Evolutionary conservation across 2,113 vertebrate species (phyloP).

Genomic region (Hoplias malabaricus): DNA sequence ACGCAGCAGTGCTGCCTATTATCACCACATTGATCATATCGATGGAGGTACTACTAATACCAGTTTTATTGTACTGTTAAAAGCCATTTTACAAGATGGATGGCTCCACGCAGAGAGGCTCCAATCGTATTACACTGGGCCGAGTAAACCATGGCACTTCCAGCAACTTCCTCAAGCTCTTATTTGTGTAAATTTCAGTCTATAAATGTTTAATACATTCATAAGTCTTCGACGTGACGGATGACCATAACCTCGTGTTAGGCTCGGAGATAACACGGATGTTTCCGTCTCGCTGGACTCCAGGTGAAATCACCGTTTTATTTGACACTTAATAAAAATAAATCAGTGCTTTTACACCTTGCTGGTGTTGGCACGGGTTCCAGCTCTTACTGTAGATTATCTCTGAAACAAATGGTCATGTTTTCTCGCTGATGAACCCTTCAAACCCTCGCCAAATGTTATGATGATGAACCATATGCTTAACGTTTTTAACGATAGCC

Average conservation of each 20-base stretch:
- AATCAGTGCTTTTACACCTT: slow-evolving; percentile 62
- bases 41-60: slow-evolving; percentile 8
- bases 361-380: slow-evolving; percentile 53
- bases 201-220: slow-evolving; percentile 45
- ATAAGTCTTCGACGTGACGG: slow-evolving; percentile 20
- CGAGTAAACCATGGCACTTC: slow-evolving; percentile 54
- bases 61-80: slow-evolving; percentile 31
- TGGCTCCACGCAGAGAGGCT: slow-evolving; percentile 27
- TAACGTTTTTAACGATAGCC: not conserved
- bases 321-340: slow-evolving; percentile 70
- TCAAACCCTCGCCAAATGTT: slow-evolving; percentile 42
- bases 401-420: slow-evolving; percentile 56
- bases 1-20: not conserved
- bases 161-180: slow-evolving; percentile 41
- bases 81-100: slow-evolving; percentile 56
- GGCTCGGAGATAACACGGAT: slow-evolving; percentile 35
- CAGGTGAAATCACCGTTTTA: slow-evolving; percentile 72
- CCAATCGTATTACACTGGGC: slow-evolving; percentile 56
- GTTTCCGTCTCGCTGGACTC: slow-evolving; percentile 48
- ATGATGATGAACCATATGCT: slow-evolving; percentile 29
- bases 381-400: slow-evolving; percentile 53
- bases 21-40: slow-evolving; percentile 20
- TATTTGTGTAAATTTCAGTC: slow-evolving; percentile 59
- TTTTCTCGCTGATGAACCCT: slow-evolving; percentile 33
- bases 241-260: slow-evolving; percentile 24